phyloP scores from a whole-genome alignment of 2,113 vertebrate genomes.

The Xyliphius kryptos region DNA sequence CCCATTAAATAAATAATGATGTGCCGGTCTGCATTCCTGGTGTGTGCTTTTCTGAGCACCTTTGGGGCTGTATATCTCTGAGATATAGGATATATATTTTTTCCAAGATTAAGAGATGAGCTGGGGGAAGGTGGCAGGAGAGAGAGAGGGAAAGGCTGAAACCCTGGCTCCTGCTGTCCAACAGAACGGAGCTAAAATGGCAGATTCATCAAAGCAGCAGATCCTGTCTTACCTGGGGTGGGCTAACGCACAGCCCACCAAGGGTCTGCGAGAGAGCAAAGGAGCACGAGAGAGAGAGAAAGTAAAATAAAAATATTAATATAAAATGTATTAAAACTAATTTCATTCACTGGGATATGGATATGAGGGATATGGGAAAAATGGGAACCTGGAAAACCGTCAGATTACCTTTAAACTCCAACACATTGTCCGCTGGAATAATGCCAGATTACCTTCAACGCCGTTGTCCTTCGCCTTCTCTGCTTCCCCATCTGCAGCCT shows the following conservation, averaged over 20 bases:
- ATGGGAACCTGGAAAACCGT: no score
- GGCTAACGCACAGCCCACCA: conserved; percentile 42
- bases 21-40: conserved; percentile 45
- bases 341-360: no score
- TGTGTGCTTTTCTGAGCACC: conserved; percentile 40
- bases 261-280: conserved; percentile 22
- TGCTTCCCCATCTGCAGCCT: conserved; percentile 36
- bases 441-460: conserved; percentile 55
- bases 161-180: conserved; percentile 58
- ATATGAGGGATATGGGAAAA: no score
- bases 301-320: not conserved
- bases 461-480: conserved; percentile 64
- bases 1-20: conserved; percentile 47
- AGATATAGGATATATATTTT: conserved; percentile 48
- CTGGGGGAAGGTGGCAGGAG: conserved; percentile 20
- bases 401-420: not conserved
- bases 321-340: no score
- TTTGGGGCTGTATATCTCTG: conserved; percentile 42
- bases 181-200: conserved; percentile 56
- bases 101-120: conserved; percentile 45
- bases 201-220: conserved; percentile 65
- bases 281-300: conserved; percentile 13
- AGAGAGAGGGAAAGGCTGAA: conserved; percentile 44
- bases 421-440: conserved; percentile 57
- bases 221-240: conserved; percentile 62